phyloP scores from a whole-genome alignment of 2,113 vertebrate species.

The Catharus minimus region DNA sequence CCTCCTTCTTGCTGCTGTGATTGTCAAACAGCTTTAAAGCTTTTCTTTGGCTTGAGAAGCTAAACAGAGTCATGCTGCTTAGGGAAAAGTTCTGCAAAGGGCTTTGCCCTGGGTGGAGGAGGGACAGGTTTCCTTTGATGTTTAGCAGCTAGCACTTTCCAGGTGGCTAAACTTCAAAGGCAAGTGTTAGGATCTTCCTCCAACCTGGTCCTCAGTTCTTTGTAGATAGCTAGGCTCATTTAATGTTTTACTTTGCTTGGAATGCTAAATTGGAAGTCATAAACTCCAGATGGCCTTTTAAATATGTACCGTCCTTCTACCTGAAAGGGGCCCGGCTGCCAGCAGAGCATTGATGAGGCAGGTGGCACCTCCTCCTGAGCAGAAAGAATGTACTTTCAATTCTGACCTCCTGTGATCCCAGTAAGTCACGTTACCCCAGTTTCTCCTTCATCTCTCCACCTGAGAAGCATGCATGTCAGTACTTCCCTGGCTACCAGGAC shows the following conservation, averaged over 20 bases:
- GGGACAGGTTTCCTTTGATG: conserved; percentile 61
- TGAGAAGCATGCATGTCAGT: background rate
- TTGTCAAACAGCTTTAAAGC: conserved; percentile 34
- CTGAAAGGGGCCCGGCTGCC: conserved; percentile 34
- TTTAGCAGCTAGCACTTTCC: conserved; percentile 36
- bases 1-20: background rate
- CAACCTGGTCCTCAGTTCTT: conserved; percentile 40
- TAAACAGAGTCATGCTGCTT: conserved; percentile 54
- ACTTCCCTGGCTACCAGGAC: background rate
- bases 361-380: conserved; percentile 29
- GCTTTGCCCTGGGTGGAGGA: conserved; percentile 48
- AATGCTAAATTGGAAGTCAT: conserved; percentile 55
- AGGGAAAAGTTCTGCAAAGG: conserved; percentile 18
- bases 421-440: background rate
- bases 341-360: conserved; percentile 6
- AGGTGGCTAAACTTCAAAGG: conserved; percentile 66
- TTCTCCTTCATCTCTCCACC: conserved; percentile 8
- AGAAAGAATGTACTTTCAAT: conserved; percentile 20
- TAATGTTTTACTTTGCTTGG: conserved; percentile 46
- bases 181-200: conserved; percentile 38
- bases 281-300: conserved; percentile 63
- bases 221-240: conserved; percentile 46
- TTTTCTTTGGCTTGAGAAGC: conserved; percentile 32
- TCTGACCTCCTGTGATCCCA: conserved; percentile 30
- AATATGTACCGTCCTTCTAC: conserved; percentile 21